Evolutionary conservation across 2,113 vertebrate species (phyloP).

Genomic region (Coryphaenoides rupestris): DNA sequence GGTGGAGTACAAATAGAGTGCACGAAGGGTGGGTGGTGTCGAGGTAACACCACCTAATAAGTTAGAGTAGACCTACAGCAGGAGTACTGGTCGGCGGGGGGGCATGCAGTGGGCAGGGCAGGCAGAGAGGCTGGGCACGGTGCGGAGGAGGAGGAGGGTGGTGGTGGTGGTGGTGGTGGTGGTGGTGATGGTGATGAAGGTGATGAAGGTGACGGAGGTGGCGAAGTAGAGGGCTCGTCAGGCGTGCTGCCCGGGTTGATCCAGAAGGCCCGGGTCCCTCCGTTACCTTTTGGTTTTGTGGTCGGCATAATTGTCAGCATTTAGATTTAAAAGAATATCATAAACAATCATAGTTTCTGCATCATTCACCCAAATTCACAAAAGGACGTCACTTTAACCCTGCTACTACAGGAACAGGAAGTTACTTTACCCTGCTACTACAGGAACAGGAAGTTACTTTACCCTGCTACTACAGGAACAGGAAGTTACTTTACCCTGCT

Average conservation of each 20-base stretch:
- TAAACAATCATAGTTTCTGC: no score
- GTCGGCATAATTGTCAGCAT: not conserved
- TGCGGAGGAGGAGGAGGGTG: slow-evolving; percentile 57
- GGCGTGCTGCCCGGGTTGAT: slow-evolving; percentile 83
- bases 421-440: no score
- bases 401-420: no score
- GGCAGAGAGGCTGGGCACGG: slow-evolving; percentile 59
- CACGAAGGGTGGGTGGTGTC: not conserved
- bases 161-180: slow-evolving; percentile 39
- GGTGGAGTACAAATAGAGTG: no score
- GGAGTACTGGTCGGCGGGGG: slow-evolving; percentile 50
- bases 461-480: no score
- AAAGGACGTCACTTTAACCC: no score
- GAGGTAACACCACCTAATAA: no score
- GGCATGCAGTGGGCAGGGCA: slow-evolving; percentile 73
- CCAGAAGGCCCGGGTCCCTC: slow-evolving; percentile 84
- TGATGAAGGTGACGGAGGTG: slow-evolving; percentile 55
- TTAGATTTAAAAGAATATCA: no score
- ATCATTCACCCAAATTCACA: no score
- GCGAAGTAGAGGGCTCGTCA: slow-evolving; percentile 34
- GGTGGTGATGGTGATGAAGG: slow-evolving; percentile 60
- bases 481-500: no score
- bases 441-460: no score
- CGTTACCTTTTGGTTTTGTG: slow-evolving; percentile 79
- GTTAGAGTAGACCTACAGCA: slow-evolving; percentile 54